These are phyloP conservation scores for Zaprionus nigranus DNA, from an alignment of 1,140 invertebrate genomes.

Conservation along the genomic window DNA sequence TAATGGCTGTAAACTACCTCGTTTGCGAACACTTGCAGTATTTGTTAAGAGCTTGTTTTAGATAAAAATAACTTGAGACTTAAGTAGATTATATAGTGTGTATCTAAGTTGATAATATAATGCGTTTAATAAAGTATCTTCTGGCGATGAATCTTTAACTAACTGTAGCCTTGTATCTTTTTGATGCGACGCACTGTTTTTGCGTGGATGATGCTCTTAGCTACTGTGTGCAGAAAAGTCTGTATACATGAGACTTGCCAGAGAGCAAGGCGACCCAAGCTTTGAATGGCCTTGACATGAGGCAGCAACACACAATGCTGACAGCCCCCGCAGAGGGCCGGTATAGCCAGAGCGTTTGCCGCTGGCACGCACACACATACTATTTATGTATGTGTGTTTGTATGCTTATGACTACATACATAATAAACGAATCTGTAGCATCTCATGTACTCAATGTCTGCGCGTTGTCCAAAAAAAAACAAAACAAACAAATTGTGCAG, in stretches of 20 bases:
- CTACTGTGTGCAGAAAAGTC: slow-evolving; percentile 40
- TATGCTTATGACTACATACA: background rate
- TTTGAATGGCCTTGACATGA: slow-evolving; percentile 58
- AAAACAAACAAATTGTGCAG: slow-evolving; percentile 35
- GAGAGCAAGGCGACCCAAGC: slow-evolving; percentile 17
- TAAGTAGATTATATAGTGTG: background rate
- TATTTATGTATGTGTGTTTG: background rate
- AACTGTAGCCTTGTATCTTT: background rate
- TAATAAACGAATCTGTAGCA: background rate
- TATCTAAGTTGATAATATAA: background rate
- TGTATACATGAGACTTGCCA: slow-evolving; percentile 36
- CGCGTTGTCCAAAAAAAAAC: slow-evolving; percentile 22
- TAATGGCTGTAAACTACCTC: slow-evolving; percentile 32
- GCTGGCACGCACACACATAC: background rate
- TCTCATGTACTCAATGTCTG: slow-evolving; percentile 12
- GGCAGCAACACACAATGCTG: slow-evolving; percentile 26
- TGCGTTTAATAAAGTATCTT: background rate
- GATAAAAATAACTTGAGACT: background rate
- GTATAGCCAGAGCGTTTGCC: background rate
- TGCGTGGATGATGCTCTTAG: background rate
- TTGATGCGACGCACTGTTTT: background rate
- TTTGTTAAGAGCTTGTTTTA: slow-evolving; percentile 6
- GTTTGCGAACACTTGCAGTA: slow-evolving; percentile 11
- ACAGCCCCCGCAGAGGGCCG: slow-evolving; percentile 8
- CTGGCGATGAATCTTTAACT: background rate